Base-by-base conservation (phyloP, 2,113 vertebrate genomes). In the Atrichornis clamosus region DNA sequence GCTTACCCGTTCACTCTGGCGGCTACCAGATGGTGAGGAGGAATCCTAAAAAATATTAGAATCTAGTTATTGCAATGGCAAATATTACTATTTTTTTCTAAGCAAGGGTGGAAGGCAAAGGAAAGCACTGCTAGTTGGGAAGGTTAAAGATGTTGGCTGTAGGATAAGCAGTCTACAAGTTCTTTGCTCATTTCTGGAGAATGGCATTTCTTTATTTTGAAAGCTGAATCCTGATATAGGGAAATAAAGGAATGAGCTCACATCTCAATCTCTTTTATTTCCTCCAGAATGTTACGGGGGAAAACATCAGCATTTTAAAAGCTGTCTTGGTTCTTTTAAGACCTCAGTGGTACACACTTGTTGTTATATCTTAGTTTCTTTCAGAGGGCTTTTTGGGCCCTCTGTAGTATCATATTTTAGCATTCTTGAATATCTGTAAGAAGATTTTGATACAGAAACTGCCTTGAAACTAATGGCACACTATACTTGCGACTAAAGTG, bases 1-100 rank as follows among this genome's bases (percentile, higher is more conserved):
- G 18, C 95, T 96, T 92, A 97, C 96, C 90, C 83, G 88, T 69
- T 95, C 94, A 15, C 55, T 93, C 65, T 97, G 94, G 6, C 14
- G 70, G 72, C 44, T 67, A 22, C 88, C 92, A 63, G 85, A 87
- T 2, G 56, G 10, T 0, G 84, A 90, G 28, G 85, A 26, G 14
- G 91, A 79, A 37, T 84, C 80, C 97, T 97, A 19, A 89, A 92
- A 96, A 55, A 59, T 4, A 81, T 7, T 33, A 55, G 16, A 56
- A 81, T 33, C 26, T 7, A 18, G 39, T 96, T 89, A 92, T 39
- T 84, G 22, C 55, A 42, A 35, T 23, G 35, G 47, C 13, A 93
- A 69, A 68, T 41, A 19, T 13, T 62, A 52, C 2, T 26, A 1
- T 22, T 33, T 47, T 52, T 69, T 56, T 32, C 20, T 59, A 62